phyloP scores from a whole-genome alignment of 1,140 invertebrate genomes.

The Andricus grossulariae region DNA sequence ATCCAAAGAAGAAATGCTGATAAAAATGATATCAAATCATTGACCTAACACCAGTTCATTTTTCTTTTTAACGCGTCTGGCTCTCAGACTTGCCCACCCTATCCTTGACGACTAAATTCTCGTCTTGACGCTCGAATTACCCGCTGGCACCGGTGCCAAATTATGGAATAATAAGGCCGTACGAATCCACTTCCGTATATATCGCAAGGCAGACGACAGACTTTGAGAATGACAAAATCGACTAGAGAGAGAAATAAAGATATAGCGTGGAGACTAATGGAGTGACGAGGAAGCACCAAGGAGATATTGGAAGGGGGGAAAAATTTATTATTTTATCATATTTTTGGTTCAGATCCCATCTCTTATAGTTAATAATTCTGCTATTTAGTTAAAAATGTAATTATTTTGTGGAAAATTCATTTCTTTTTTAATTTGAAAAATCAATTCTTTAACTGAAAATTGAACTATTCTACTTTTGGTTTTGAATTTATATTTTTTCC shows the following conservation, averaged over 20 bases:
- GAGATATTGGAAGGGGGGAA: neutral
- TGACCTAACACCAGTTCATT: neutral
- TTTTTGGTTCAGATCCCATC: too few species aligned
- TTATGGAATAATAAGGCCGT: conserved; percentile 43
- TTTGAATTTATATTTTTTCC: too few species aligned
- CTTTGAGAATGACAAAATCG: conserved; percentile 8
- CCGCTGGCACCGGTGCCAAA: conserved; percentile 38
- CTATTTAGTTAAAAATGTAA: too few species aligned
- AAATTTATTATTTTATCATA: too few species aligned
- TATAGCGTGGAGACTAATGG: neutral
- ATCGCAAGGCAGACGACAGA: too few species aligned
- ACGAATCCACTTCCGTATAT: conserved; percentile 33
- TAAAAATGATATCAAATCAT: neutral
- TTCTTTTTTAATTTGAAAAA: too few species aligned
- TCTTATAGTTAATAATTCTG: too few species aligned
- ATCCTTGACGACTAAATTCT: conserved; percentile 15
- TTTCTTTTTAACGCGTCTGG: conserved; percentile 16
- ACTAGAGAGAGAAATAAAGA: neutral
- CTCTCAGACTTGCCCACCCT: conserved; percentile 8
- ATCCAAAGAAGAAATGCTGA: neutral
- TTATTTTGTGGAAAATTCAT: too few species aligned
- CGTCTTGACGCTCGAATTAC: conserved; percentile 26
- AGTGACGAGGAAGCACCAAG: neutral
- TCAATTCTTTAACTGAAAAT: too few species aligned
- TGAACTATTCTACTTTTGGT: too few species aligned